Evolutionary conservation across 37 sponge, comb jelly and placozoan species (phyloP).

Genomic region (Crambe crambe): DNA sequence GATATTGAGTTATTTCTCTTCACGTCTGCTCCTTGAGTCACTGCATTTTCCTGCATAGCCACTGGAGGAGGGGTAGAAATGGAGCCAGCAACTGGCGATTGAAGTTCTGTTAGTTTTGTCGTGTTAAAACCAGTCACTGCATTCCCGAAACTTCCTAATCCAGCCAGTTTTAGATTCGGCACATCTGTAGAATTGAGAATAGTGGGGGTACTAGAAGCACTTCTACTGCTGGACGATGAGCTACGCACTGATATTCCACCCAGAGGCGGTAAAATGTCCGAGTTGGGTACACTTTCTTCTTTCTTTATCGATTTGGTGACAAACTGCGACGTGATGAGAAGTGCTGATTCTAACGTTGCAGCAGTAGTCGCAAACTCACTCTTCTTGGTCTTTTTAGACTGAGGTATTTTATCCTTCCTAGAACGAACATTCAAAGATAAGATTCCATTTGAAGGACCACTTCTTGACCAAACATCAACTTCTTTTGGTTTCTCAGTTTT

Average conservation of each 20-base stretch:
- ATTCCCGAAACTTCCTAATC: not conserved
- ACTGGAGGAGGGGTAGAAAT: too few species aligned
- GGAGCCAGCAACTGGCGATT: too few species aligned
- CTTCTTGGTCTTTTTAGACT: not conserved
- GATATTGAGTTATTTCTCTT: slow-evolving; percentile 3
- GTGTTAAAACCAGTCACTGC: not conserved
- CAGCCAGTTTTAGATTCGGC: not conserved
- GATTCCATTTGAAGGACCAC: not conserved
- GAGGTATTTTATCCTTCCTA: not conserved
- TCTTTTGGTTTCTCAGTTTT: not conserved
- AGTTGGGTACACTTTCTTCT: not conserved
- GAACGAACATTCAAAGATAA: not conserved
- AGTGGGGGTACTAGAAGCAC: not conserved
- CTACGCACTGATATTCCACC: not conserved
- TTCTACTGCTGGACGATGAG: slow-evolving; percentile 2
- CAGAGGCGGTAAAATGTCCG: not conserved
- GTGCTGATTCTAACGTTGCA: slow-evolving; percentile 4
- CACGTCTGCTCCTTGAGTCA: not conserved
- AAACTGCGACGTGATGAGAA: slow-evolving; percentile 23
- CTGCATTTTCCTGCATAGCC: not conserved
- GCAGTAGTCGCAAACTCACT: not conserved
- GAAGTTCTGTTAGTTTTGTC: not conserved
- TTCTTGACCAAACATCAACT: not conserved
- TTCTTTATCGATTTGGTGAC: not conserved
- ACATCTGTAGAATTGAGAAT: not conserved